phyloP scores from a whole-genome alignment of 2,797 vertebrate species.

The Bovichtus variegatus region DNA sequence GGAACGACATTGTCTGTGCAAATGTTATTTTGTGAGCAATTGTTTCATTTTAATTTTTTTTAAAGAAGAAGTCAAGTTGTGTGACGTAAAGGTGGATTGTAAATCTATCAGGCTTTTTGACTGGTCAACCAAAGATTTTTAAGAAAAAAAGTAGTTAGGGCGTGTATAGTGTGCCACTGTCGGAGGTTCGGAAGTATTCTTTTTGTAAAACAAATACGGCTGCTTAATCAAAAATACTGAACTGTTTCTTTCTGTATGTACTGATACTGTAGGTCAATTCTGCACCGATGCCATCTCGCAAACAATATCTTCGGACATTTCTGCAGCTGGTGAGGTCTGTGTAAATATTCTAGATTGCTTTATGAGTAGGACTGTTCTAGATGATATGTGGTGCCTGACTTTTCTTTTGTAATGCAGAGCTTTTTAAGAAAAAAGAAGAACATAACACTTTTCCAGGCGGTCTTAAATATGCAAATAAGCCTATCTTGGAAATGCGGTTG shows the following conservation, averaged over 20 bases:
- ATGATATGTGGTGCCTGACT: conserved; percentile 73
- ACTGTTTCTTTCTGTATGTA: conserved; percentile 79
- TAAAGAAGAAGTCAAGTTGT: conserved; percentile 82
- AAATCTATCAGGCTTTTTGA: conserved; percentile 82
- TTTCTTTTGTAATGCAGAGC: conserved; percentile 68
- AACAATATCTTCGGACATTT: conserved; percentile 53
- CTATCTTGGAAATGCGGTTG: conserved; percentile 60
- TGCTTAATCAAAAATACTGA: conserved; percentile 81
- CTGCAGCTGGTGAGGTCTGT: conserved; percentile 68
- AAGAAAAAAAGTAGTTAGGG: conserved; percentile 74
- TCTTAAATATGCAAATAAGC: conserved; percentile 68
- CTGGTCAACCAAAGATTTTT: conserved; percentile 84
- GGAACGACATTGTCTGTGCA: conserved; percentile 73
- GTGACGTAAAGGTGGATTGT: conserved; percentile 74
- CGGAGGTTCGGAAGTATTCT: conserved; percentile 71
- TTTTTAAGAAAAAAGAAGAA: conserved; percentile 54
- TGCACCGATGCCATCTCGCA: conserved; percentile 63
- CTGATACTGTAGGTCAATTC: conserved; percentile 81
- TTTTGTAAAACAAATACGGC: conserved; percentile 83
- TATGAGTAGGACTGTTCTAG: conserved; percentile 71
- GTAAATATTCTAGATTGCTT: conserved; percentile 80
- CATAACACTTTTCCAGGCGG: conserved; percentile 43
- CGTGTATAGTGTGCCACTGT: conserved; percentile 74
- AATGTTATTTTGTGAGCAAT: conserved; percentile 64
- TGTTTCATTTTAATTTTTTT: conserved; percentile 53